Conservation (phyloP, 2,797 vertebrate species). For the Neosalanx taihuensis region DNA sequence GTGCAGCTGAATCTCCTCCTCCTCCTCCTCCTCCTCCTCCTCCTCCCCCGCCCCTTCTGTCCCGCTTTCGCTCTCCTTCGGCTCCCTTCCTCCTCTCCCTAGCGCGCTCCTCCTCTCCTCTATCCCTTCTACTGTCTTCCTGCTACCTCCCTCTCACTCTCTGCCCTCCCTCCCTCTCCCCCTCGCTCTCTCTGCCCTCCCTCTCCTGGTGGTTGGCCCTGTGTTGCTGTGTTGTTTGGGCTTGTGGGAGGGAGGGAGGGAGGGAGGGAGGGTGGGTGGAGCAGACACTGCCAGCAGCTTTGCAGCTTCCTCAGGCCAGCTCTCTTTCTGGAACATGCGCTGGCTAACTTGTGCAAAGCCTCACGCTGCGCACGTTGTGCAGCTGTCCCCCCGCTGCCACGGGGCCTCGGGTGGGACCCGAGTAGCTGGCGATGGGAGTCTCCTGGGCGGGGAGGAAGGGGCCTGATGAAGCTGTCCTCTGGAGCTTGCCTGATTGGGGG, state of each 20-base stretch:
- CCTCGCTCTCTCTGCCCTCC: slow-evolving; percentile 39
- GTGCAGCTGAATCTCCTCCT: slow-evolving; percentile 68
- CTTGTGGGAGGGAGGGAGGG: slow-evolving; percentile 51
- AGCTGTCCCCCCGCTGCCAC: slow-evolving; percentile 52
- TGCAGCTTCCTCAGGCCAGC: slow-evolving; percentile 69
- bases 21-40: slow-evolving; percentile 27
- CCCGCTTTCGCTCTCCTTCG: slow-evolving; percentile 43
- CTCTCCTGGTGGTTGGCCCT: slow-evolving; percentile 7
- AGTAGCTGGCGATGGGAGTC: slow-evolving; percentile 41
- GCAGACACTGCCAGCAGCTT: slow-evolving; percentile 60
- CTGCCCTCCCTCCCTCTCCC: background rate
- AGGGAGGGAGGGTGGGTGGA: slow-evolving; percentile 65
- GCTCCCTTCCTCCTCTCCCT: slow-evolving; percentile 38
- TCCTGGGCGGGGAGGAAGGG: slow-evolving; percentile 42
- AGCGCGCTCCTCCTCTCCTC: background rate
- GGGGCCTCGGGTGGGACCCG: slow-evolving; percentile 41
- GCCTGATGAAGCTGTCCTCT: slow-evolving; percentile 46
- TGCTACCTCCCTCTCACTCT: too few species aligned
- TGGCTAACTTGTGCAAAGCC: slow-evolving; percentile 65
- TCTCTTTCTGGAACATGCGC: slow-evolving; percentile 73
- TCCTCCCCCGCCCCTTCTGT: slow-evolving; percentile 40
- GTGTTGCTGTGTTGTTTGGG: slow-evolving; percentile 62
- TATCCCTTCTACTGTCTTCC: too few species aligned
- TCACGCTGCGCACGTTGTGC: slow-evolving; percentile 73
- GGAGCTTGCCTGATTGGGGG: slow-evolving; percentile 44